A percentile compares a stretch with the other conserved stretches of the same genome.
Conservation (phyloP, 2,888 invertebrate genomes). For the Parnassius apollo region DNA sequence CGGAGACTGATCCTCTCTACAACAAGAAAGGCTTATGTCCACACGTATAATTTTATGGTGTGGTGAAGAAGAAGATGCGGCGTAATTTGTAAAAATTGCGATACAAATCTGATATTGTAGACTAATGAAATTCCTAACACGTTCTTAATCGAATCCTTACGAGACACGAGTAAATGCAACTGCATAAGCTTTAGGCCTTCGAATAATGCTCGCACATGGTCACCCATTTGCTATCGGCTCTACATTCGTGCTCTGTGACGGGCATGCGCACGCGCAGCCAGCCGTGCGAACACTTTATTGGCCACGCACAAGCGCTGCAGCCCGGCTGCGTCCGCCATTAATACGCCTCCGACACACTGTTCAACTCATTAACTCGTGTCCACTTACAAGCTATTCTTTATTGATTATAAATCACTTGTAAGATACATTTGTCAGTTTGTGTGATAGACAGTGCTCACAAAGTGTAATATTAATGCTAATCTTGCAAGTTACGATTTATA, state of each 20-base stretch:
- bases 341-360: slow-evolving; percentile 6
- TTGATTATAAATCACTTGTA: slow-evolving; percentile 22
- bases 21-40: too few species aligned
- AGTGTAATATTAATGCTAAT: background rate
- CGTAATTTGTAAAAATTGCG: too few species aligned
- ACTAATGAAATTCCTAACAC: too few species aligned
- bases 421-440: slow-evolving; percentile 17
- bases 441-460: background rate
- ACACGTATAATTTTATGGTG: too few species aligned
- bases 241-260: slow-evolving; percentile 45
- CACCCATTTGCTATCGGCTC: slow-evolving; percentile 35
- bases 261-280: slow-evolving; percentile 57
- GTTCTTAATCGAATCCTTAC: slow-evolving; percentile 7
- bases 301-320: slow-evolving; percentile 50
- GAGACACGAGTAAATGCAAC: too few species aligned
- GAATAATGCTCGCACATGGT: background rate
- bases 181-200: too few species aligned
- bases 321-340: slow-evolving; percentile 48
- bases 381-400: slow-evolving; percentile 8
- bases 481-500: too few species aligned
- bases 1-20: too few species aligned
- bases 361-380: slow-evolving; percentile 11
- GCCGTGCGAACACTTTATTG: slow-evolving; percentile 64
- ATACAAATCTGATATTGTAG: too few species aligned
- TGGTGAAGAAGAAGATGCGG: too few species aligned